A percentile compares a stretch with the other conserved stretches of the same genome.
phyloP scores from a whole-genome alignment of 2,113 vertebrate species.

The Psittacus erithacus region DNA sequence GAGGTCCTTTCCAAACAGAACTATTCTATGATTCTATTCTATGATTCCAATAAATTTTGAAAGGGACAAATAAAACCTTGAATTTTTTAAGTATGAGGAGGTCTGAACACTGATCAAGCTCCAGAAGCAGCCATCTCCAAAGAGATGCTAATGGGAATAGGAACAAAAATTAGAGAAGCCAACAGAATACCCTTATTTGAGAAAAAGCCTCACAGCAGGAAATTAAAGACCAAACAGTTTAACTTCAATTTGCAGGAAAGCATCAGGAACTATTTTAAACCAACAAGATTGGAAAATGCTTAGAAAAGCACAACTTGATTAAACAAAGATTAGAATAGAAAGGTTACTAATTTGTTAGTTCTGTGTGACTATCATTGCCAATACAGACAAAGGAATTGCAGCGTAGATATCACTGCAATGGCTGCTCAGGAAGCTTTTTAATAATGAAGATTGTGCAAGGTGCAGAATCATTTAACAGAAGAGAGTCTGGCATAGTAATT shows the following conservation, averaged over 20 bases:
- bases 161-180: not conserved
- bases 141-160: not conserved
- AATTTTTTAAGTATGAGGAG: not conserved
- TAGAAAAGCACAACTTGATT: conserved; percentile 45
- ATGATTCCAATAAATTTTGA: not conserved
- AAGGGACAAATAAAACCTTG: not conserved
- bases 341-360: conserved; percentile 10
- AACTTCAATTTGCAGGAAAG: not conserved
- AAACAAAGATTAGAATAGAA: not conserved
- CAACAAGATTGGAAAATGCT: not conserved
- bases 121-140: not conserved
- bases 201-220: not conserved
- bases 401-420: not conserved
- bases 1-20: no score
- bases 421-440: conserved; percentile 28
- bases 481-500: conserved; percentile 26
- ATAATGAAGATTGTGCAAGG: conserved; percentile 17
- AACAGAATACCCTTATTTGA: not conserved
- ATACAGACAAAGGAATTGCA: not conserved
- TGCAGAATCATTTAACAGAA: conserved; percentile 34
- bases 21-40: no score
- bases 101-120: not conserved
- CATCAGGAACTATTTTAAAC: conserved; percentile 33
- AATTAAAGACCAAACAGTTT: conserved; percentile 18
- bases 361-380: not conserved